Evolutionary conservation across 2,888 invertebrate species (phyloP), one percentile per base, ranked within the genome.

Genomic region (Agonum fuliginosum): DNA sequence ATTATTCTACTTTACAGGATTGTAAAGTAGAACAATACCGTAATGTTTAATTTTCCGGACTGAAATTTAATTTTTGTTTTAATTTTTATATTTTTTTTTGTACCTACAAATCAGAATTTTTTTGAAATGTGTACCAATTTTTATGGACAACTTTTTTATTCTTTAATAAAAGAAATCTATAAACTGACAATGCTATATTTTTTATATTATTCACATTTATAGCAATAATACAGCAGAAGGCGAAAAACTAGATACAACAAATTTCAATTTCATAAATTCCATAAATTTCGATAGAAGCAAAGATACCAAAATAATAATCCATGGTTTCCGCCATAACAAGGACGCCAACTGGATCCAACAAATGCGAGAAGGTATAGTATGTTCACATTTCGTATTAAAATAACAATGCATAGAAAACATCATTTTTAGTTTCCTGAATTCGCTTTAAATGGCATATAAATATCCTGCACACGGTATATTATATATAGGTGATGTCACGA

Each of bases 271-370:
- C 3, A 67, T 85, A 65, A 48, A 79, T 20, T 54, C 78, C 14
- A 84, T 85, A 10, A 78, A 81, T 78, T 85, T 84, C 79, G 79
- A 85, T 81, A 78, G 79, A 19, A 78, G 80, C 65, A 78, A 82
- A 48, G 82, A 83, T 4, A 84, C 84, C 3, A 85, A 83, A 79
- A 79, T 86, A 37, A 81, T 86, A 6, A 83, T 85, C 22, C 86
- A 86, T 79, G 86, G 85, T 27, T 86, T 85, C 85, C 84, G 84
- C 1, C 85, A 86, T 78, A 80, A 81, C 2, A 82, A 81, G 75
- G 80, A 84, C 58, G 81, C 83, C 0, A 83, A 83, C 17, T 86
- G 85, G 86, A 37, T 86, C 2, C 77, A 79, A 10, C 84, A 86
- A 79, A 84, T 86, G 84, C 79, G 83, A 78, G 83, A 84, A 83